A percentile compares a stretch with the other conserved stretches of the same genome.
These are phyloP conservation scores for Caenorhabditis afra DNA, from an alignment of 2,888 invertebrate species.

Conservation along the genomic window DNA sequence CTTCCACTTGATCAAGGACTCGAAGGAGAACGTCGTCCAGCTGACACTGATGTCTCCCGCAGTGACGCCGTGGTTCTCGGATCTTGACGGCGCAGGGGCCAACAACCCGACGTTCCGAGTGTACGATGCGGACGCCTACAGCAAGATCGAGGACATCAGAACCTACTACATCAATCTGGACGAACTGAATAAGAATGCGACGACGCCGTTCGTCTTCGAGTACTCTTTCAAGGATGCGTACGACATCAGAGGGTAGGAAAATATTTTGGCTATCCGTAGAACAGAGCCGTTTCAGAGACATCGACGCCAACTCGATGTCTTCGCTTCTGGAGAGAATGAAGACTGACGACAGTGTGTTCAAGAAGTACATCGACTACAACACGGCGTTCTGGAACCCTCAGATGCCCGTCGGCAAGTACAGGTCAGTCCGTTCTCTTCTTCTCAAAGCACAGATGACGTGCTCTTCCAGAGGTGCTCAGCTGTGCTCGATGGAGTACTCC, in stretches of 20 bases:
- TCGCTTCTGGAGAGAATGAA: slow-evolving; percentile 63
- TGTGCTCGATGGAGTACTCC: slow-evolving; percentile 75
- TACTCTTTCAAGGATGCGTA: slow-evolving; percentile 74
- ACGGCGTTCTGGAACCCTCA: slow-evolving; percentile 60
- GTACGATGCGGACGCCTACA: slow-evolving; percentile 64
- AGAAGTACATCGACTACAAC: slow-evolving; percentile 68
- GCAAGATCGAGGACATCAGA: slow-evolving; percentile 71
- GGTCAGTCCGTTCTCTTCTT: slow-evolving; percentile 32
- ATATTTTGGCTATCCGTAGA: not conserved
- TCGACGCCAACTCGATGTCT: slow-evolving; percentile 50
- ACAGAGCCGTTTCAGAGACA: slow-evolving; percentile 32
- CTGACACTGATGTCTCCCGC: slow-evolving; percentile 90
- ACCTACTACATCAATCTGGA: slow-evolving; percentile 75
- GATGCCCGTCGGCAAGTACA: slow-evolving; percentile 63
- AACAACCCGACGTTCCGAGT: slow-evolving; percentile 78
- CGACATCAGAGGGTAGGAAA: slow-evolving; percentile 51
- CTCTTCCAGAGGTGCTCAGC: slow-evolving; percentile 69
- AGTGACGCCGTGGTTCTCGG: slow-evolving; percentile 89
- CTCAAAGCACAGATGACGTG: not conserved
- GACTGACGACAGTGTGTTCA: slow-evolving; percentile 59
- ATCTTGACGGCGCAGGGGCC: slow-evolving; percentile 80
- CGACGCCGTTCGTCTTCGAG: slow-evolving; percentile 67
- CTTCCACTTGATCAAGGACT: slow-evolving; percentile 79
- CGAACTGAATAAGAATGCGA: slow-evolving; percentile 68
- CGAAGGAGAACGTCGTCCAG: slow-evolving; percentile 79